Evolutionary conservation across 2,113 vertebrate genomes (phyloP).

Genomic region (Chionomys nivalis): DNA sequence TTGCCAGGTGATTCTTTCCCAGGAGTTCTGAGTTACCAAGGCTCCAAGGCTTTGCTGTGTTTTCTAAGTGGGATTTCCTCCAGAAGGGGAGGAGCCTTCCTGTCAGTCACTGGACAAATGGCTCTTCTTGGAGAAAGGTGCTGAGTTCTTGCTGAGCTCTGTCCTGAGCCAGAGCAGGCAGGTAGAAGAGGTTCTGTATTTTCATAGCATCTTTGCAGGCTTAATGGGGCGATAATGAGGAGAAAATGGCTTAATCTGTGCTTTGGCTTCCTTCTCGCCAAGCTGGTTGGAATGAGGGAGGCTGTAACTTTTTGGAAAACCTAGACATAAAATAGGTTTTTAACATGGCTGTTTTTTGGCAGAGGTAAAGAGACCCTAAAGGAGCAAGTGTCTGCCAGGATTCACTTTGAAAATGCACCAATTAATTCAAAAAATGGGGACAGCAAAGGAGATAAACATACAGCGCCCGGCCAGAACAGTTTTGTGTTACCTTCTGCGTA

Average conservation of each 20-base stretch:
- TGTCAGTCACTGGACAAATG: constrained; percentile 47
- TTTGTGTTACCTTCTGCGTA: constrained; percentile 8
- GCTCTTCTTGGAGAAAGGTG: constrained; percentile 61
- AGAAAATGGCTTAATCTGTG: constrained; percentile 78
- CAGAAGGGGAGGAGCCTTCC: neutral
- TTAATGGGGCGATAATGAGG: constrained; percentile 77
- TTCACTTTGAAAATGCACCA: constrained; percentile 72
- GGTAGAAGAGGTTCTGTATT: constrained; percentile 67
- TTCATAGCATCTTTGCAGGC: constrained; percentile 65
- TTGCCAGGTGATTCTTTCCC: neutral
- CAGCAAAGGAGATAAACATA: constrained; percentile 8
- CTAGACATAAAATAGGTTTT: constrained; percentile 68
- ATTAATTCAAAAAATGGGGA: constrained; percentile 69
- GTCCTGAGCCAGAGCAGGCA: constrained; percentile 68
- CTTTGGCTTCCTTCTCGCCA: constrained; percentile 75
- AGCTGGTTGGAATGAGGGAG: constrained; percentile 72
- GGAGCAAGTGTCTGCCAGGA: constrained; percentile 58
- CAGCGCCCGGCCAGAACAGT: constrained; percentile 33
- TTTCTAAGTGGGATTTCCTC: neutral
- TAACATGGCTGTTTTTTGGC: constrained; percentile 72
- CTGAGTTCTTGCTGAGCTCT: constrained; percentile 46
- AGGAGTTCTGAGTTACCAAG: neutral
- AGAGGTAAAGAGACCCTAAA: constrained; percentile 67
- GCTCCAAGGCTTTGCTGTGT: neutral
- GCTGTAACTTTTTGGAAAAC: constrained; percentile 74